These are phyloP conservation scores for Amphipoea lucens DNA, from an alignment of 2,888 invertebrate species.

Conservation along the genomic window DNA sequence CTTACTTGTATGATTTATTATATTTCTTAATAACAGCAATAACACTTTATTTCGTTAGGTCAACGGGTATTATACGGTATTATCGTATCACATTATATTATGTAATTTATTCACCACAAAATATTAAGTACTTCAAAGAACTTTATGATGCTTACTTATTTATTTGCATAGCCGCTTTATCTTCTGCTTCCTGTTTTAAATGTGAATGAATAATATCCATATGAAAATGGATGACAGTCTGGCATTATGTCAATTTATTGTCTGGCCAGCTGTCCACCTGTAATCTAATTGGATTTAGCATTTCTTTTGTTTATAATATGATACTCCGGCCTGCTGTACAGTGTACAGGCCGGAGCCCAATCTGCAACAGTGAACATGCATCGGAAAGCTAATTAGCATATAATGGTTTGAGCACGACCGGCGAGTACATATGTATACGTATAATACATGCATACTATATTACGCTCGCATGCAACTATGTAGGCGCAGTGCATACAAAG, in stretches of 20 bases:
- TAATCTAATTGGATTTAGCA: conserved; percentile 51
- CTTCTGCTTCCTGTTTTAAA: conserved; percentile 46
- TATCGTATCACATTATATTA: conserved; percentile 32
- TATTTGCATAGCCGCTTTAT: conserved; percentile 45
- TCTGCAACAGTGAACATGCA: conserved; percentile 74
- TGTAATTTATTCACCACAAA: conserved; percentile 22
- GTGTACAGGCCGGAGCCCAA: conserved; percentile 62
- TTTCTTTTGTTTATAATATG: conserved; percentile 65
- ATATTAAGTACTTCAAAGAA: conserved; percentile 26
- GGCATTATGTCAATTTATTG: conserved; percentile 24
- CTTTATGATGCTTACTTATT: conserved; percentile 32
- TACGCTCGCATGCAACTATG: conserved; percentile 81
- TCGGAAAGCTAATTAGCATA: conserved; percentile 83
- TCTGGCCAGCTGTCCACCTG: conserved; percentile 13
- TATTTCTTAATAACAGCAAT: conserved; percentile 60
- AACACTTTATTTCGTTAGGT: conserved; percentile 36
- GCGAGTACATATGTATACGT: conserved; percentile 66
- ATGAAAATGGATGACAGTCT: conserved; percentile 12
- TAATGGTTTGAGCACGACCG: conserved; percentile 80
- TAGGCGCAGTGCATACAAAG: conserved; percentile 83
- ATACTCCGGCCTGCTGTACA: conserved; percentile 56
- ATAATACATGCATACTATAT: conserved; percentile 50
- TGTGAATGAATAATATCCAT: conserved; percentile 19
- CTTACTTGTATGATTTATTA: conserved; percentile 72
- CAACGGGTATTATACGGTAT: conserved; percentile 35